These are phyloP conservation scores for Digitonthophagus gazella DNA, from an alignment of 2,888 invertebrate species.

Conservation along the genomic window DNA sequence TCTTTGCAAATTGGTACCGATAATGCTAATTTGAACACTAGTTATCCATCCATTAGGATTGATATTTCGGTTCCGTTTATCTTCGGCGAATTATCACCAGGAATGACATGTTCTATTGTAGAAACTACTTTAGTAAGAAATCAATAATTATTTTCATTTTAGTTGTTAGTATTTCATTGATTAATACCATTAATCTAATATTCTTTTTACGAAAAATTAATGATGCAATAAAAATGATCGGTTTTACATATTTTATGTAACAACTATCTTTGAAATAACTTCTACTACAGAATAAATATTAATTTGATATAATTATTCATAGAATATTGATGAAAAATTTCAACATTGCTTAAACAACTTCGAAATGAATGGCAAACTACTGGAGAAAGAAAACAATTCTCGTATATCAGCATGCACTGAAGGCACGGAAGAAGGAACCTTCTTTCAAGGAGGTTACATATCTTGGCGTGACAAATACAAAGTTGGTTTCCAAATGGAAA, in stretches of 20 bases:
- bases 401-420: conserved; percentile 78
- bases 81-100: conserved; percentile 71
- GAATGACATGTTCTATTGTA: conserved; percentile 50
- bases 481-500: conserved; percentile 72
- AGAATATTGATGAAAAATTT: conserved; percentile 62
- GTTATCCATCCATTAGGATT: conserved; percentile 46
- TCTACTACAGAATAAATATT: no score
- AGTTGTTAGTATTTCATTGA: no score
- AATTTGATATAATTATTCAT: conserved; percentile 6
- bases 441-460: conserved; percentile 79
- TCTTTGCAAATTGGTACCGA: conserved; percentile 67
- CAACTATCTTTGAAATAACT: no score
- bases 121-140: conserved; percentile 42
- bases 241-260: not conserved
- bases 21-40: conserved; percentile 39
- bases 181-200: no score
- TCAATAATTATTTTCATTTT: not conserved
- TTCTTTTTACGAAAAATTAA: no score
- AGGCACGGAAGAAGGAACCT: conserved; percentile 76
- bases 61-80: conserved; percentile 71
- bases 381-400: conserved; percentile 60
- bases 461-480: conserved; percentile 70
- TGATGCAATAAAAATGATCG: no score
- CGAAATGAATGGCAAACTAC: conserved; percentile 64
- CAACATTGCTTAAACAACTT: conserved; percentile 82